Evolutionary conservation across 2,113 vertebrate genomes (phyloP).

Genomic region (Platycercus adscitus): DNA sequence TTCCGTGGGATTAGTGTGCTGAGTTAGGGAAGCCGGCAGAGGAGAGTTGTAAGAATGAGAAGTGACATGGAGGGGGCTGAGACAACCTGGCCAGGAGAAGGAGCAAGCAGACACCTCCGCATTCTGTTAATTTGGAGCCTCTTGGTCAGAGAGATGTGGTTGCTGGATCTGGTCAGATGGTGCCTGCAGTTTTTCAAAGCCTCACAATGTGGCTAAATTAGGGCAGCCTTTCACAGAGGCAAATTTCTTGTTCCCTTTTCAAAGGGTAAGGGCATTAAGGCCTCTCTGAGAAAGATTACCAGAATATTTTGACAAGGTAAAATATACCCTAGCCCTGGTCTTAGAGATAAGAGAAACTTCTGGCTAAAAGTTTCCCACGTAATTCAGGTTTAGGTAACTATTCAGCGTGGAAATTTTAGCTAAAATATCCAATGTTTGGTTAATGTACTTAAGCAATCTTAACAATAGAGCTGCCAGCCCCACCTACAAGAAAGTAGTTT

Average conservation of each 20-base stretch:
- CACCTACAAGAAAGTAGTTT: not conserved
- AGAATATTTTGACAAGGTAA: not conserved
- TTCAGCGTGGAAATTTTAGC: not conserved
- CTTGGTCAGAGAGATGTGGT: not conserved
- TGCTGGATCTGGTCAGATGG: not conserved
- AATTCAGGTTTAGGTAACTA: not conserved
- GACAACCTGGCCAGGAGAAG: not conserved
- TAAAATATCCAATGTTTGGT: not conserved
- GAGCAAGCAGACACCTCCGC: not conserved
- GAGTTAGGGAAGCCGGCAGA: not conserved
- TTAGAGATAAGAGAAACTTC: conserved; percentile 3
- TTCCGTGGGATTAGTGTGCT: not conserved
- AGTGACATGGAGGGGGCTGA: not conserved
- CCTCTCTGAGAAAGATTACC: not conserved
- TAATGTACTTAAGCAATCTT: not conserved
- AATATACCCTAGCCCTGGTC: not conserved
- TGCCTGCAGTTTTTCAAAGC: not conserved
- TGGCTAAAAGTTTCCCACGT: not conserved
- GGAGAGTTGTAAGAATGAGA: not conserved
- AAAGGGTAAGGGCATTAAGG: not conserved
- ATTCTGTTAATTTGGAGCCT: not conserved
- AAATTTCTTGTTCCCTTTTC: not conserved
- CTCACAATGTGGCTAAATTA: not conserved
- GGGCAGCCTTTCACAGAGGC: not conserved
- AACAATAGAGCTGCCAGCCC: not conserved